phyloP scores from a whole-genome alignment of 2,797 vertebrate species.

The Alectoris magna region DNA sequence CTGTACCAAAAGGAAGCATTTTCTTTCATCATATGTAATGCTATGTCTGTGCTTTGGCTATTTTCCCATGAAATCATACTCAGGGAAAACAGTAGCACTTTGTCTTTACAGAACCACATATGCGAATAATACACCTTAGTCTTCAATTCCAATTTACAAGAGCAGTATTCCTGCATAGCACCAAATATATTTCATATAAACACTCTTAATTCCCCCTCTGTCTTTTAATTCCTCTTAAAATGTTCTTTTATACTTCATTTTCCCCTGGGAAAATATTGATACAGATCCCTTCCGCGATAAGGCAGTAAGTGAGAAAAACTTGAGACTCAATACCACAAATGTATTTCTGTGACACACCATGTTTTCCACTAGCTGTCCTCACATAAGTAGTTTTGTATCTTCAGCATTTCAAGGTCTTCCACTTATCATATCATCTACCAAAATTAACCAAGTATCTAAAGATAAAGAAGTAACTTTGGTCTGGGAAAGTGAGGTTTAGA shows the following conservation, averaged over 20 bases:
- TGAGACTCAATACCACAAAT: not conserved
- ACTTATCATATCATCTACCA: not conserved
- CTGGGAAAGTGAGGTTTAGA: not conserved
- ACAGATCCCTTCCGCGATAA: slow-evolving; percentile 1
- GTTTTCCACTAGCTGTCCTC: slow-evolving; percentile 6
- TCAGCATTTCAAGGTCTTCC: not conserved
- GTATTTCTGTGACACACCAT: not conserved
- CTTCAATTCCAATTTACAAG: not conserved
- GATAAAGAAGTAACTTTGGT: not conserved
- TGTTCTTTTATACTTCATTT: not conserved
- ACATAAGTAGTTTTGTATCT: not conserved
- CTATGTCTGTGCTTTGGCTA: slow-evolving; percentile 47
- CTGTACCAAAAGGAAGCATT: slow-evolving; percentile 29
- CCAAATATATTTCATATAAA: not conserved
- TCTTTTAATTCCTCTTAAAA: not conserved
- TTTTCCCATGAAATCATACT: slow-evolving; percentile 52
- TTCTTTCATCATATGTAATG: slow-evolving; percentile 45
- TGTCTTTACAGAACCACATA: slow-evolving; percentile 18
- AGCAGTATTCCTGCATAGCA: not conserved
- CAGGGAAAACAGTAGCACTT: slow-evolving; percentile 25
- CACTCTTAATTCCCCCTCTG: not conserved
- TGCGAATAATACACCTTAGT: not conserved
- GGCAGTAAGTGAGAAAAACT: not conserved
- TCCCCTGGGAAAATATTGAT: not conserved
- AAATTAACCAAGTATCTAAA: not conserved